Conservation (phyloP, 2,113 vertebrate genomes). For the Ahaetulla prasina region DNA sequence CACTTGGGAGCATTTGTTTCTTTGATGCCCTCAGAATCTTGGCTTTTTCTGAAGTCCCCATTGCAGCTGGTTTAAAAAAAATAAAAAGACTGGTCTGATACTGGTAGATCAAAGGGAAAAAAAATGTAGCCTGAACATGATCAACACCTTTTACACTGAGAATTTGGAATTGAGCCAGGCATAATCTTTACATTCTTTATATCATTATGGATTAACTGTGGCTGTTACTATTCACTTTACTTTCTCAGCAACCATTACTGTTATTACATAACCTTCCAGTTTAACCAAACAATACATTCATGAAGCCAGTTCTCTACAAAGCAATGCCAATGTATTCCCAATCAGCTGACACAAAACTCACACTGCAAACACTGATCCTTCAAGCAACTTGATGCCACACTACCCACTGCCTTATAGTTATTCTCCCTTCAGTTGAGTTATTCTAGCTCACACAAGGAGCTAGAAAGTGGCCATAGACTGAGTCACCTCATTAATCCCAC, state of each 20-base stretch:
- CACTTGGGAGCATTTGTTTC: neutral
- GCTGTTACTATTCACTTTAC: conserved; percentile 43
- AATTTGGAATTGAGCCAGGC: conserved; percentile 46
- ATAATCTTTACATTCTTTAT: conserved; percentile 55
- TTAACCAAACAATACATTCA: neutral
- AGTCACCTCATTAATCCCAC: neutral
- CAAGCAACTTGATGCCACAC: neutral
- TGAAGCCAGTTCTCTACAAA: conserved; percentile 16
- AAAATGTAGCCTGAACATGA: conserved; percentile 36
- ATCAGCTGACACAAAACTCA: neutral
- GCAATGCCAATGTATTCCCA: neutral
- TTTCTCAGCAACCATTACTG: conserved; percentile 46
- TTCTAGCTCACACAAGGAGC: neutral
- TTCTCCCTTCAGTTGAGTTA: no score
- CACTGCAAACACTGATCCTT: neutral
- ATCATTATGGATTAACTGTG: conserved; percentile 42
- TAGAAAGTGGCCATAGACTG: neutral
- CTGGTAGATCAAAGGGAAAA: conserved; percentile 28
- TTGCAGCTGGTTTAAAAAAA: conserved; percentile 1
- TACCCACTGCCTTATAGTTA: neutral
- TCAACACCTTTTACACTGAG: conserved; percentile 37
- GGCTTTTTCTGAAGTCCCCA: neutral
- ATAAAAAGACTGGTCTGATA: conserved; percentile 33
- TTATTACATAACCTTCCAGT: conserved; percentile 23
- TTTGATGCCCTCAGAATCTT: conserved; percentile 22